Percentiles rank a stretch among this genome's conserved stretches.
phyloP scores from a whole-genome alignment of 2,888 invertebrate species.

The Trichopria drosophilae region DNA sequence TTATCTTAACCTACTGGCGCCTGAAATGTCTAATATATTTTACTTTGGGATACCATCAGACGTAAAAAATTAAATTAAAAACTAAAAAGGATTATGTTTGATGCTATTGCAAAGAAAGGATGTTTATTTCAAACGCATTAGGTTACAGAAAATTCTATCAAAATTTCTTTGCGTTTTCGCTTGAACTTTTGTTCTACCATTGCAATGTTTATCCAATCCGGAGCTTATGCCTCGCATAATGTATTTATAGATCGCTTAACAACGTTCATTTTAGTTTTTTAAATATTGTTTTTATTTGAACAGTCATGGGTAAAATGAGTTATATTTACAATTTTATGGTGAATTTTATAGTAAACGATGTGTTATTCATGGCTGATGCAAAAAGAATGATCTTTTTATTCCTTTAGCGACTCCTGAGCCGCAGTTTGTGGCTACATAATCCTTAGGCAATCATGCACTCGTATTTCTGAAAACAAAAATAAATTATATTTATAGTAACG shows the following conservation, averaged over 20 bases:
- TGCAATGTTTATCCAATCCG: conserved; percentile 53
- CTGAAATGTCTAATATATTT: too few species aligned
- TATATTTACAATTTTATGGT: too few species aligned
- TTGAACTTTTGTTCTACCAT: conserved; percentile 50
- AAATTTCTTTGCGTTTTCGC: conserved; percentile 40
- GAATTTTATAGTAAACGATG: too few species aligned
- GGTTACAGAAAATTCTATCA: conserved; percentile 36
- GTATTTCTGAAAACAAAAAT: conserved; percentile 10
- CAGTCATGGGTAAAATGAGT: conserved; percentile 4
- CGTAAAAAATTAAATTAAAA: too few species aligned
- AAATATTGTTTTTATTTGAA: conserved; percentile 23
- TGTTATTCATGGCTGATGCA: conserved; percentile 3
- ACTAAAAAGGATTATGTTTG: too few species aligned
- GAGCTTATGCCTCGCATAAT: conserved; percentile 58
- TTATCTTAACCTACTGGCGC: conserved; percentile 20
- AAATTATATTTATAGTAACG: too few species aligned
- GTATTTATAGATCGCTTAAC: conserved; percentile 57
- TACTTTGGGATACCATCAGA: too few species aligned
- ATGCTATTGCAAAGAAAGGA: conserved; percentile 16
- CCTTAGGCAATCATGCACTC: conserved; percentile 13
- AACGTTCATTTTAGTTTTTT: conserved; percentile 39
- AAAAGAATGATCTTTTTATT: conserved; percentile 15
- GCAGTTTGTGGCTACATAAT: conserved; percentile 12
- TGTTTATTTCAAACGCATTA: conserved; percentile 33
- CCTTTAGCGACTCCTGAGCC: conserved; percentile 20